Evolutionary conservation across 2,113 vertebrate genomes (phyloP).

Genomic region (Rhynchopsitta pachyrhyncha): DNA sequence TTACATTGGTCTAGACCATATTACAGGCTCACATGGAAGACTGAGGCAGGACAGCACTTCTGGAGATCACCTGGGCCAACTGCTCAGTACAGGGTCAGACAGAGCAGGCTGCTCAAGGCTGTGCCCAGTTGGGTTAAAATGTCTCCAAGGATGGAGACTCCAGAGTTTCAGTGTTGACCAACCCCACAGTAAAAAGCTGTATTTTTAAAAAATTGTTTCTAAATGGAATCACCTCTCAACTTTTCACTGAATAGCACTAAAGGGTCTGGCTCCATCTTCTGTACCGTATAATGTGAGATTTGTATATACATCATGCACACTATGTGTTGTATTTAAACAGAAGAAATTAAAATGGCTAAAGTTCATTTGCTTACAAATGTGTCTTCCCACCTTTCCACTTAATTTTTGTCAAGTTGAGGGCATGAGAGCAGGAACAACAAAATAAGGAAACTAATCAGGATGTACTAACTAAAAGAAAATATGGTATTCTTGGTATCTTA

Average conservation of each 20-base stretch:
- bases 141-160: background rate
- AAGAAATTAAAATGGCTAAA: background rate
- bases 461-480: background rate
- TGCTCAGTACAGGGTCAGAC: background rate
- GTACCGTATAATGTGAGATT: background rate
- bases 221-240: background rate
- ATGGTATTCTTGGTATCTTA: background rate
- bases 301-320: background rate
- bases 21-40: background rate
- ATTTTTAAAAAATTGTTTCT: background rate
- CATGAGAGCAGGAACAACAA: background rate
- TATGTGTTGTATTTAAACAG: background rate
- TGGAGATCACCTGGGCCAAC: background rate
- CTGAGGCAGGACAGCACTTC: background rate
- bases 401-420: background rate
- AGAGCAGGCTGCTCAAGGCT: background rate
- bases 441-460: background rate
- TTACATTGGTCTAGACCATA: background rate
- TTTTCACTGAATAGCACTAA: background rate
- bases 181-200: background rate
- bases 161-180: background rate
- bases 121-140: background rate
- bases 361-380: background rate
- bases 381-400: background rate
- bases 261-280: background rate